Conservation (phyloP, 1,140 invertebrate genomes). For the Varroa destructor region DNA sequence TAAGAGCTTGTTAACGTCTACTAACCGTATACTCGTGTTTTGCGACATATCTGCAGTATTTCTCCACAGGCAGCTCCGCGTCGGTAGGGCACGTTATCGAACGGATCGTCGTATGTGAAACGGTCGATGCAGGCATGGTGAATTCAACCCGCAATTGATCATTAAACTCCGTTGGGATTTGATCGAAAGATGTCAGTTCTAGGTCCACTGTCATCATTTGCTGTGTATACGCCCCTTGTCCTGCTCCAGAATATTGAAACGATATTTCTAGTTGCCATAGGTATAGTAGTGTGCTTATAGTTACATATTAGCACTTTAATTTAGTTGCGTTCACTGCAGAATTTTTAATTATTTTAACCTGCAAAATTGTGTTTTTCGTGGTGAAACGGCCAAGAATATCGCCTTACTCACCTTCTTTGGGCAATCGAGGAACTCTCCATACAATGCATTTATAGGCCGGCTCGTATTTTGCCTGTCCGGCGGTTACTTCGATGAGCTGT, state of each 20-base stretch:
- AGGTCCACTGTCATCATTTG: conserved; percentile 84
- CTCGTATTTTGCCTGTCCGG: conserved; percentile 96
- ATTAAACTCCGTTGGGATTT: conserved; percentile 81
- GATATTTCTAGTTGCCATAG: background rate
- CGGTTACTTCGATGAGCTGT: conserved; percentile 90
- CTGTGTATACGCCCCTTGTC: conserved; percentile 79
- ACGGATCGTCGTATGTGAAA: conserved; percentile 86
- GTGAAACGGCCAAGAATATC: background rate
- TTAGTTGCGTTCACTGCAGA: too few species aligned
- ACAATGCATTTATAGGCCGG: conserved; percentile 93
- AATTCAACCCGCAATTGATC: conserved; percentile 84
- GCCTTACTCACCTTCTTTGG: conserved; percentile 89
- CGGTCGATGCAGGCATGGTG: conserved; percentile 95
- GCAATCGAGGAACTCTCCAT: conserved; percentile 88
- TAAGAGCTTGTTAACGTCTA: background rate
- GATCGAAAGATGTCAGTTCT: conserved; percentile 87
- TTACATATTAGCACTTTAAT: conserved; percentile 3
- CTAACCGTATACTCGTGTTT: conserved; percentile 71
- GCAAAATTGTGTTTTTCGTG: background rate
- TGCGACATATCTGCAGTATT: conserved; percentile 93
- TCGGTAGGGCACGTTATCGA: conserved; percentile 74
- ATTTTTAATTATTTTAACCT: background rate
- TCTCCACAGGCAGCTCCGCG: conserved; percentile 86
- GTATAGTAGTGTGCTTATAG: background rate
- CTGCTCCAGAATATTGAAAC: conserved; percentile 22